Evolutionary conservation across 35 echinoderm and acorn worm species (phyloP).

Genomic region (Ophioderma brevispina): DNA sequence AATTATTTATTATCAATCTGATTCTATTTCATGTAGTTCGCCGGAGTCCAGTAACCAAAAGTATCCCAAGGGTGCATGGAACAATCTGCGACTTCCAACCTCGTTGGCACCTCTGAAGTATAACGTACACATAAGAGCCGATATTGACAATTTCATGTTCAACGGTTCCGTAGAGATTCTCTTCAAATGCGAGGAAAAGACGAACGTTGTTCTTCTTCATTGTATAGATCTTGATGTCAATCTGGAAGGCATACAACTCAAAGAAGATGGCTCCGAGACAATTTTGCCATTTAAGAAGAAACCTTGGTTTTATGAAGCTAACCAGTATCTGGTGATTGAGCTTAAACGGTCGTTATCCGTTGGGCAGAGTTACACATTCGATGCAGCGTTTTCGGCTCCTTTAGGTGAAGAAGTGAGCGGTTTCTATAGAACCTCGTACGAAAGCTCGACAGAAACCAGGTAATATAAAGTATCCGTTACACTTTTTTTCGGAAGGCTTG

Average conservation of each 20-base stretch:
- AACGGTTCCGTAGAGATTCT: constrained; percentile 20
- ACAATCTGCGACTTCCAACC: constrained; percentile 34
- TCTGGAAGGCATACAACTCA: not conserved
- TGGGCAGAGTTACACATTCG: constrained; percentile 45
- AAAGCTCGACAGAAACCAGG: constrained; percentile 47
- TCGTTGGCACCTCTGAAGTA: constrained; percentile 45
- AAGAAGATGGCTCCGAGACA: not conserved
- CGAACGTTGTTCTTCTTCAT: constrained; percentile 55
- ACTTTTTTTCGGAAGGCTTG: not conserved
- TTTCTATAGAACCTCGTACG: constrained; percentile 69
- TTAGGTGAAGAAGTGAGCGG: constrained; percentile 25
- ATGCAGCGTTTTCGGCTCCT: constrained; percentile 43
- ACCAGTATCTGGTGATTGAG: constrained; percentile 76
- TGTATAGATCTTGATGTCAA: constrained; percentile 40
- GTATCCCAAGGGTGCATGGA: not conserved
- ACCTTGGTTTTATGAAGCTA: constrained; percentile 37
- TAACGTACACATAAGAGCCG: constrained; percentile 41
- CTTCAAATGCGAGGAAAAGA: constrained; percentile 26
- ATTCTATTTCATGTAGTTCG: not conserved
- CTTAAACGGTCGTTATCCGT: constrained; percentile 40
- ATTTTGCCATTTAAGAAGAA: constrained; percentile 18
- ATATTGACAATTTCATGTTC: constrained; percentile 37
- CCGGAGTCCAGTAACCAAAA: not conserved
- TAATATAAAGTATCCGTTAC: constrained; percentile 8
- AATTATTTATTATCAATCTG: not conserved